Base-by-base conservation (phyloP, 2,113 vertebrate species). In the Barbus barbus region DNA sequence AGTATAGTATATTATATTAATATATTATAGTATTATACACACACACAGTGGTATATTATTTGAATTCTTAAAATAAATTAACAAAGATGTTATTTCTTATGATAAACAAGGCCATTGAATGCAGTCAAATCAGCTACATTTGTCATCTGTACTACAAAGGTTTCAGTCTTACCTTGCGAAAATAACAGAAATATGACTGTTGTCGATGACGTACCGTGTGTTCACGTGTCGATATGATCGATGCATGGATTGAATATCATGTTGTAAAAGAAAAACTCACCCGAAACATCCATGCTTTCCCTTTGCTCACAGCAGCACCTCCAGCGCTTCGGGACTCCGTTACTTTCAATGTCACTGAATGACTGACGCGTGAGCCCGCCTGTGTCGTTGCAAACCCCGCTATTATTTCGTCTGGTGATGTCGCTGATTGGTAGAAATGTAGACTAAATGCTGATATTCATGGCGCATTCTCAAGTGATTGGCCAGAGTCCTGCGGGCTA, bases 81-180 rank as follows among this genome's bases (percentile, higher is more conserved):
- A 22, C 61, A 71, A 3, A 60, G 20, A 7, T 12, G 51, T 60
- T 60, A 41, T 78, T n/a, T n/a, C n/a, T n/a, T 60, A 24, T 31
- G 9, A 76, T 24, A 78, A 58, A 22, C 53, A 79, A 53, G 75
- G 75, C 75, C 75, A 79, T 1, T 46, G 38, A 44, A 63, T 63
- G n/a, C 33, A 46, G 11, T 3, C n/a, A 73, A 73, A 38, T 24
- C 48, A 63, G 58, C 36, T 61, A 24, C 14, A 61, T n/a, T 58
- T 41, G 33, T n/a, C 28, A 33, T 22, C 44, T 78, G n/a, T 18
- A 72, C 4, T 44, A 41, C 20, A 41, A 13, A 72, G 3, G 67
- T 72, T 72, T 72, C 33, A n/a, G 22, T 72, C 69, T 72, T 74
- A 46, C 71, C 36, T 74, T 74, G 16, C 14, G 38, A 48, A 61